A percentile compares a stretch with the other conserved stretches of the same genome.
Conservation (phyloP, 2,888 invertebrate genomes). For the Dryomyza anilis region DNA sequence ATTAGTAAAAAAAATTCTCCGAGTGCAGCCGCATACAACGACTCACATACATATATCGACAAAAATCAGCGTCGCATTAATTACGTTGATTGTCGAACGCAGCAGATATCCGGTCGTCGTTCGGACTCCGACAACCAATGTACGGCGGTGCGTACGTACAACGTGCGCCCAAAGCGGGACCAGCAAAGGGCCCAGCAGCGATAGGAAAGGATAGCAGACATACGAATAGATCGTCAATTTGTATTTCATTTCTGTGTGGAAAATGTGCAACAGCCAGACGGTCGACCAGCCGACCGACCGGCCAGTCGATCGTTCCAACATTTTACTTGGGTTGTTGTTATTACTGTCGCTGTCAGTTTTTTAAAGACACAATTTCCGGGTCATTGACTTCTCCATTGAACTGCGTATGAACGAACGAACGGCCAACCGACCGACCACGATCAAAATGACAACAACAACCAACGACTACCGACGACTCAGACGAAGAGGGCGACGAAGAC, state of each 20-base stretch:
- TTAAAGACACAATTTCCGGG: conserved; percentile 61
- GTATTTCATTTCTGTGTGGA: conserved; percentile 7
- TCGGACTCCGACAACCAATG: neutral
- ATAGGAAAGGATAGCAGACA: neutral
- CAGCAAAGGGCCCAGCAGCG: too few species aligned
- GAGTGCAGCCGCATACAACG: too few species aligned
- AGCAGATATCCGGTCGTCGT: conserved; percentile 7
- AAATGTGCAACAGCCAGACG: too few species aligned
- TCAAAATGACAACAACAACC: conserved; percentile 17
- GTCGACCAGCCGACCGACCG: too few species aligned
- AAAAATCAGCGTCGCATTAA: conserved; percentile 22
- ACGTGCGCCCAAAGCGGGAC: too few species aligned
- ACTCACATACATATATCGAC: neutral
- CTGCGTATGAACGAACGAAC: conserved; percentile 48
- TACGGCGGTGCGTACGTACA: neutral
- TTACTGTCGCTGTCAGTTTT: conserved; percentile 47
- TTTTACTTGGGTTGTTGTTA: conserved; percentile 32
- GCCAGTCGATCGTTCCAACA: conserved; percentile 22
- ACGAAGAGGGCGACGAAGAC: neutral
- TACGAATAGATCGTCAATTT: conserved; percentile 21
- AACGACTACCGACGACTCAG: neutral
- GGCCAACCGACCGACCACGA: too few species aligned
- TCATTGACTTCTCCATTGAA: conserved; percentile 59
- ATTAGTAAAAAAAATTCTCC: too few species aligned
- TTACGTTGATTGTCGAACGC: conserved; percentile 8